A percentile compares a stretch with the other conserved stretches of the same genome.
phyloP scores from a whole-genome alignment of 2,797 vertebrate species.

The Babyrousa celebensis region DNA sequence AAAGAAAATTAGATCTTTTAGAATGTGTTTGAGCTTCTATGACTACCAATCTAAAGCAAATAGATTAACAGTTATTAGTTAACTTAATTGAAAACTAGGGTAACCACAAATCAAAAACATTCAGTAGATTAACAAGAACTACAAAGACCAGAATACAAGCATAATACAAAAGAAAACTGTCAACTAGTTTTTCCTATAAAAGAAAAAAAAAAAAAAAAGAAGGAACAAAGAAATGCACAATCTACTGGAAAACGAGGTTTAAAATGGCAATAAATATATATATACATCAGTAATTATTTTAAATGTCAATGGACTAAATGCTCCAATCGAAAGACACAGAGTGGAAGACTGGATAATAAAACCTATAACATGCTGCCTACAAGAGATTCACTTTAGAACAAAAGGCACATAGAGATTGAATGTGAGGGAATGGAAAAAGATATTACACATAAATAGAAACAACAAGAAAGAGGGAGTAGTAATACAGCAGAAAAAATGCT shows the following conservation, averaged over 20 bases:
- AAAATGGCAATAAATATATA: neutral
- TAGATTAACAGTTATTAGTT: neutral
- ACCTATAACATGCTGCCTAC: neutral
- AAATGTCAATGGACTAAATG: neutral
- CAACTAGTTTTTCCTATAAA: neutral
- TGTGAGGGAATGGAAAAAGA: neutral
- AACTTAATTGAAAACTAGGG: neutral
- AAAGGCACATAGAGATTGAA: neutral
- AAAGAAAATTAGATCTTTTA: neutral
- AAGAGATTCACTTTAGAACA: neutral
- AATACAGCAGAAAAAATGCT: neutral
- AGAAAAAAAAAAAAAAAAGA: neutral
- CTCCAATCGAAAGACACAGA: neutral
- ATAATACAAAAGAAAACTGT: neutral
- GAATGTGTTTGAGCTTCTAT: neutral
- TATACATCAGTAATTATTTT: neutral
- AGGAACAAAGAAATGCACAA: neutral
- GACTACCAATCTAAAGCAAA: neutral
- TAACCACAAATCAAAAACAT: neutral
- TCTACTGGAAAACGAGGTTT: neutral
- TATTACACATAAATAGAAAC: neutral
- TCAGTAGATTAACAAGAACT: neutral
- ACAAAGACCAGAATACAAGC: neutral
- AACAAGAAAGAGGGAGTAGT: neutral
- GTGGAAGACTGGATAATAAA: neutral